Base-by-base conservation (phyloP, 2,797 vertebrate genomes). In the Sebastes cheni region DNA sequence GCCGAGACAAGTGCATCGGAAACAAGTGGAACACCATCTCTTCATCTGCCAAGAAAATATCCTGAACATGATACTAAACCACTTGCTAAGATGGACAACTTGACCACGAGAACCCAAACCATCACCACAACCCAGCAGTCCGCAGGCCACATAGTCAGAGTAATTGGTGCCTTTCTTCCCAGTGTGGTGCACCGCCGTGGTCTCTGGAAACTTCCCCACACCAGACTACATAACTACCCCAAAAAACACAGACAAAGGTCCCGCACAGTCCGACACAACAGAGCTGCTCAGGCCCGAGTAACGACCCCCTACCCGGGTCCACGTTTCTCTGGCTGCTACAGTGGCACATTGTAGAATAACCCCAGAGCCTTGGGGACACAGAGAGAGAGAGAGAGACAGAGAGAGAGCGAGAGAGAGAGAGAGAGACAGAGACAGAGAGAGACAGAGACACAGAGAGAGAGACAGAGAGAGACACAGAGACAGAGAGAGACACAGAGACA, bases 301-400 rank as follows among this genome's bases (percentile, higher is more conserved):
- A 95, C 82, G 94, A 95, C 94, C 95, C 94, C 94, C 94, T 92
- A 85, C 93, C 82, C 88, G 88, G 72, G 67, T 90, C 89, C 93
- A 93, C 92, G 92, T 93, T 94, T 93, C 85, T 77, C 80, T 71
- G 77, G 75, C 86, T 82, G 91, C 92, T 91, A 93, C 92, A 86
- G 90, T 93, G 91, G 90, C 93, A 89, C 89, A 88, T 88, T 91
- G 86, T 71, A 79, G 84, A 79, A 81, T 83, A 83, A 92, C 90
- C 84, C 59, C 25, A 22, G 72, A 81, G 84, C 79, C 68, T 64
- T 67, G 42, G 73, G 58, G 84, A 83, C 67, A 46, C 2, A 10
- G 18, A 64, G 75, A 27, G 39, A 55, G 36, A 34, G 16, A 22
- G 58, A 58, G 20, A 11, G 22, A n/a, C 5, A 61, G 16, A 61